phyloP scores from a whole-genome alignment of 2,113 vertebrate species.

The Rhinoderma darwinii region DNA sequence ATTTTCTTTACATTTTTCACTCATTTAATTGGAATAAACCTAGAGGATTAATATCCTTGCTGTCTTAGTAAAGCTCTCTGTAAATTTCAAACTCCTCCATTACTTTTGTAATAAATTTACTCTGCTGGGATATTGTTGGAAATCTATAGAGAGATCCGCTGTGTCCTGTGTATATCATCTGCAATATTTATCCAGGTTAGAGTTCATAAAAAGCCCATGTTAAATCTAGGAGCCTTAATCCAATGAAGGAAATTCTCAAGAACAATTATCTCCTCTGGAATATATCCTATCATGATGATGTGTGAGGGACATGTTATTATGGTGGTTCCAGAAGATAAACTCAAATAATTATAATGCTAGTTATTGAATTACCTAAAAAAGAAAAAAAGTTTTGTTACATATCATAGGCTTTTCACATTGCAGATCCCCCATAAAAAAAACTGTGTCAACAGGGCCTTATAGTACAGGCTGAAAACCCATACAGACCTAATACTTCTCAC shows the following conservation, averaged over 20 bases:
- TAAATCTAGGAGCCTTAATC: background rate
- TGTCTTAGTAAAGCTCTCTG: background rate
- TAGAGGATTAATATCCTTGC: constrained; percentile 13
- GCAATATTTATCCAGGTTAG: background rate
- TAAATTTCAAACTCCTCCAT: constrained; percentile 26
- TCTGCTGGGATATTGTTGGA: background rate
- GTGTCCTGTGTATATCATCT: constrained; percentile 7
- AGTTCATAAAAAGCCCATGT: background rate
- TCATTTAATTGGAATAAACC: constrained; percentile 4
- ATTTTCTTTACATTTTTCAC: background rate
- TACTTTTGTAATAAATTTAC: background rate
- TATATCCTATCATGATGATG: too few species aligned
- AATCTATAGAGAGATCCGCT: background rate
- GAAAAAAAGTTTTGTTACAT: too few species aligned
- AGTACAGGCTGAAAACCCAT: too few species aligned
- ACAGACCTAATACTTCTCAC: too few species aligned
- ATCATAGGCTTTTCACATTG: too few species aligned
- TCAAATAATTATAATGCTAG: too few species aligned
- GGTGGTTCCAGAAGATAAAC: too few species aligned
- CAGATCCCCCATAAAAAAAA: too few species aligned
- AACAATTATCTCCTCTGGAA: background rate
- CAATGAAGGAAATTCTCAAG: background rate
- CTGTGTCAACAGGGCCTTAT: too few species aligned
- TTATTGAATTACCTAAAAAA: too few species aligned
- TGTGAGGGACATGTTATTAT: too few species aligned